Conservation (phyloP, 2,113 vertebrate species). For the Pangasianodon gigas region DNA sequence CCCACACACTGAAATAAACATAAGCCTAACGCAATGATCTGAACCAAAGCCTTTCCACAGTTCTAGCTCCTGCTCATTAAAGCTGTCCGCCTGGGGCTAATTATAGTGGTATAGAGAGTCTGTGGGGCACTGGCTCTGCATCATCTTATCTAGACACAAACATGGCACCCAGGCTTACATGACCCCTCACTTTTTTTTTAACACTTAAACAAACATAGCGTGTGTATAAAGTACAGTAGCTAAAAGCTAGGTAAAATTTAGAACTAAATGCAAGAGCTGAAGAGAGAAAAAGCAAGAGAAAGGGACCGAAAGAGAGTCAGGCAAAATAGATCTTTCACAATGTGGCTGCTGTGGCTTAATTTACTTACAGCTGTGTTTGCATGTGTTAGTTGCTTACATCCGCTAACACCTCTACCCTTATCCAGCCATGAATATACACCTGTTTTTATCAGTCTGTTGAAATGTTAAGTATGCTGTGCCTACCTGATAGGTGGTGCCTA, state of each 20-base stretch:
- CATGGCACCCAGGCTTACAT: slow-evolving; percentile 27
- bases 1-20: slow-evolving; percentile 58
- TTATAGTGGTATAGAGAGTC: slow-evolving; percentile 51
- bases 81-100: slow-evolving; percentile 50
- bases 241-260: slow-evolving; percentile 67
- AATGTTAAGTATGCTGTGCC: neutral
- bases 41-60: slow-evolving; percentile 51
- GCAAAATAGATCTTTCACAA: slow-evolving; percentile 44
- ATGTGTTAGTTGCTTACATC: slow-evolving; percentile 24
- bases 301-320: neutral
- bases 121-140: slow-evolving; percentile 34
- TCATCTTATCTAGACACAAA: slow-evolving; percentile 44
- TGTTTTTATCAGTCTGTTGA: slow-evolving; percentile 14
- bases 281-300: neutral
- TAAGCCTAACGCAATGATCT: slow-evolving; percentile 47
- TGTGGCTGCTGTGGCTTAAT: slow-evolving; percentile 37
- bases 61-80: slow-evolving; percentile 55
- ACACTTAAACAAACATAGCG: slow-evolving; percentile 44
- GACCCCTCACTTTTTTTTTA: slow-evolving; percentile 35
- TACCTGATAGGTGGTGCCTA: neutral
- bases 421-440: neutral
- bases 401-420: slow-evolving; percentile 1
- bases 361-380: slow-evolving; percentile 9
- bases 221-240: slow-evolving; percentile 61
- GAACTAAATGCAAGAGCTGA: slow-evolving; percentile 3